Evolutionary conservation across 2,113 vertebrate genomes (phyloP).

Genomic region (Leptodactylus fuscus): DNA sequence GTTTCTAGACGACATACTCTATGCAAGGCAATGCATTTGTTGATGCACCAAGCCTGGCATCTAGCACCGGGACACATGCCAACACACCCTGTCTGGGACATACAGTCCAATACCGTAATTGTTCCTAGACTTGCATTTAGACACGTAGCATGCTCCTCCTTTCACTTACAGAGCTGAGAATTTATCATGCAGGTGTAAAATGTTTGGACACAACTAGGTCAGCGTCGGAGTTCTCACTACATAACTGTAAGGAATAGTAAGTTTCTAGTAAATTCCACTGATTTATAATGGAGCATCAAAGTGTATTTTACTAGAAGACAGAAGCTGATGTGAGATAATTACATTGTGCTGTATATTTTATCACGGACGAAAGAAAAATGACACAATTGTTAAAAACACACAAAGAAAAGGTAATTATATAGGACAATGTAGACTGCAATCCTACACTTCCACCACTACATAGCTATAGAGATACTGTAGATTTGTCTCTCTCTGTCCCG

Average conservation of each 20-base stretch:
- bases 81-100: too few species aligned
- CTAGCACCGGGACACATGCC: too few species aligned
- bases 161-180: not conserved
- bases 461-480: not conserved
- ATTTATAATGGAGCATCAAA: too few species aligned
- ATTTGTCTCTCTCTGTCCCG: not conserved
- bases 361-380: not conserved
- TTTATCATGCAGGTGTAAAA: constrained; percentile 1
- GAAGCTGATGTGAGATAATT: too few species aligned
- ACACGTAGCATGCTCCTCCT: not conserved
- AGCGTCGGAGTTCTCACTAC: not conserved
- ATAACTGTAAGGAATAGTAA: not conserved
- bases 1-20: too few species aligned
- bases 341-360: too few species aligned
- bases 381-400: not conserved
- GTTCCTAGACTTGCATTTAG: not conserved
- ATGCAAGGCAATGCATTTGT: too few species aligned
- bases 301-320: too few species aligned
- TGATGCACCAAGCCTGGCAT: too few species aligned
- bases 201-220: not conserved
- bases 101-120: not conserved
- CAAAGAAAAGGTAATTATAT: not conserved
- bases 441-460: not conserved
- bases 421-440: not conserved
- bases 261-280: too few species aligned